Evolutionary conservation across 2,888 invertebrate species (phyloP), one percentile per base, ranked within the genome.

Genomic region (Cephus sareptanus): DNA sequence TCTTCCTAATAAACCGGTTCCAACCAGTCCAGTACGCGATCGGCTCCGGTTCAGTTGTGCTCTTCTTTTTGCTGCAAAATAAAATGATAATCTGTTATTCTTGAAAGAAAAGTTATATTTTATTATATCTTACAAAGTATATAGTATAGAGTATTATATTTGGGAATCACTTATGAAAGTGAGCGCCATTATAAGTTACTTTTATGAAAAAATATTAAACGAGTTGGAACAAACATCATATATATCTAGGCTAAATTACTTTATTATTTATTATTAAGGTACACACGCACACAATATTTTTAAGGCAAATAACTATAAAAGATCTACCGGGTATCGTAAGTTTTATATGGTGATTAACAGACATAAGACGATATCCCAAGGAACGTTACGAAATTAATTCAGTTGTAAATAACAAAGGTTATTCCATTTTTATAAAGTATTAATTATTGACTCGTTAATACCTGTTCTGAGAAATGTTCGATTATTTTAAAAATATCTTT

Each of bases 21-120:
- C 94, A 40, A 94, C 94, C 77, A 97, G 93, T 34, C 97, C 96
- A 69, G 96, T 96, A 83, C 98, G 93, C 37, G 98, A 98, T 85
- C 98, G 93, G 83, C 97, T 97, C 85, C 98, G 93, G 87, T 97
- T 97, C 84, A 98, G 92, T 92, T 98, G 98, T 30, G 98, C 98
- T 91, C 98, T 93, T 89, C 98, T 93, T 92, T 98, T 98, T 90
- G 98, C 98, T 97, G 92, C 34, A 92, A 91, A 23, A 23, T 6
- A 56, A 56, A 56, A 56, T 23, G 9, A 56, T 56, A 56, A 56
- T 23, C 23, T 23, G 56, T 56, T 56, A 56, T 56, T 56, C 23
- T 56, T 23, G 0, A 23, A 23, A 9, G 56, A 23, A 56, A 56
- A 23, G 9, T 23, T 23, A 56, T 23, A 23, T 56, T 56, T 56